Percentiles rank a stretch among this genome's conserved stretches.
Conservation (phyloP, 2,797 vertebrate species). For the Ispidina lecontei region DNA sequence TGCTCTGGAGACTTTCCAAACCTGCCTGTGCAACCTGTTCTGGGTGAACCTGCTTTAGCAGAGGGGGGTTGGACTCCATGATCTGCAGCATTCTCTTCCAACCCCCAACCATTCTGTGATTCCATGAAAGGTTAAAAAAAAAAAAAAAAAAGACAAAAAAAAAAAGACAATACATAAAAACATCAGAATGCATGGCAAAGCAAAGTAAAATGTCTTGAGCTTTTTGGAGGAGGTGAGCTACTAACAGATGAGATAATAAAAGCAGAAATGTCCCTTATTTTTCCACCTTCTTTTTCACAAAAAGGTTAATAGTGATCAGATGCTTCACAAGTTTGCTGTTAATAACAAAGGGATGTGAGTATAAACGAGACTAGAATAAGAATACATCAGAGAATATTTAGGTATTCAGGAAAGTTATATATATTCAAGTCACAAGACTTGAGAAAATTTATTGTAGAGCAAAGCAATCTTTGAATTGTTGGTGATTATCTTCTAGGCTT, state of each 20-base stretch:
- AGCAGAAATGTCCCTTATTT: neutral
- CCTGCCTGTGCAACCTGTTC: too few relatives aligned
- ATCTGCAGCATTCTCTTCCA: too few relatives aligned
- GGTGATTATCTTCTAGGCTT: slow-evolving; percentile 14
- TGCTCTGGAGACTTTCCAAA: too few relatives aligned
- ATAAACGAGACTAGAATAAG: neutral
- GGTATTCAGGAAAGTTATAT: neutral
- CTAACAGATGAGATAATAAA: neutral
- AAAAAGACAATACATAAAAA: neutral
- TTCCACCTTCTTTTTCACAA: neutral
- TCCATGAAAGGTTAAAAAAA: neutral
- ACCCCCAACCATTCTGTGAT: too few relatives aligned
- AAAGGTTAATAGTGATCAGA: neutral
- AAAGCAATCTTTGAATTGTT: neutral
- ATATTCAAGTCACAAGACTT: slow-evolving; percentile 25
- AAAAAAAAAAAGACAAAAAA: neutral
- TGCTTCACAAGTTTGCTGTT: neutral
- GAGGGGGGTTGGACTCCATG: too few relatives aligned
- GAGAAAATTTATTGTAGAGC: neutral
- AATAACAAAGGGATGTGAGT: neutral
- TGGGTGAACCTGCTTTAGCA: too few relatives aligned
- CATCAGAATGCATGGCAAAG: neutral
- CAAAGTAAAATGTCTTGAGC: neutral
- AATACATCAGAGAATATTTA: slow-evolving; percentile 1
- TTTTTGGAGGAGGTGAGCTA: neutral